phyloP scores from a whole-genome alignment of 2,888 invertebrate genomes.

The Trachelus stipa region DNA sequence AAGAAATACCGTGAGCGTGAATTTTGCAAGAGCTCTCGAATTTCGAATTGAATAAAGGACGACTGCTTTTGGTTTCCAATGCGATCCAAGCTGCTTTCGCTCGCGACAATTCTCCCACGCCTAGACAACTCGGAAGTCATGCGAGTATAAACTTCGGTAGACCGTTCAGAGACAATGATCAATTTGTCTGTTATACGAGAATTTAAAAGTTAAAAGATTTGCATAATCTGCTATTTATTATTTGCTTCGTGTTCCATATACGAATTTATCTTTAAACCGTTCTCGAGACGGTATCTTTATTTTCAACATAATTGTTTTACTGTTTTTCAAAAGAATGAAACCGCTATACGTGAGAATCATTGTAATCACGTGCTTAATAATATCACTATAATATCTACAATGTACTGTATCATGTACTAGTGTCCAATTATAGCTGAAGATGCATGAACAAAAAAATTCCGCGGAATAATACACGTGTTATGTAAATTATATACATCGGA shows the following conservation, averaged over 20 bases:
- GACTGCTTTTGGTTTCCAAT: not conserved
- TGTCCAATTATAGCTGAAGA: not conserved
- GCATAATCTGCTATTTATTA: not conserved
- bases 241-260: not conserved
- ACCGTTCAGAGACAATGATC: not conserved
- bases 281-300: not conserved
- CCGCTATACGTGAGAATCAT: not conserved
- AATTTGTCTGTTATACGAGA: not conserved
- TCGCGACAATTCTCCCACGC: not conserved
- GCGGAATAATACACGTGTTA: not conserved
- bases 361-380: not conserved
- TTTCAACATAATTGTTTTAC: not conserved
- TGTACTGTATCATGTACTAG: not conserved
- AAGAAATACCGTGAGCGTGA: slow-evolving; percentile 39
- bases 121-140: not conserved
- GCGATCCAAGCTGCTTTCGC: not conserved
- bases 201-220: not conserved
- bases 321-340: not conserved
- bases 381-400: not conserved
- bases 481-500: not conserved
- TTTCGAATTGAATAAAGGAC: slow-evolving; percentile 27
- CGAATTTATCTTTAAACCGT: not conserved
- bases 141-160: not conserved
- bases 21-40: slow-evolving; percentile 38
- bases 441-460: not conserved